A percentile compares a stretch with the other conserved stretches of the same genome.
These are phyloP conservation scores for Diploptera punctata DNA, from an alignment of 2,888 invertebrate genomes.

Conservation along the genomic window DNA sequence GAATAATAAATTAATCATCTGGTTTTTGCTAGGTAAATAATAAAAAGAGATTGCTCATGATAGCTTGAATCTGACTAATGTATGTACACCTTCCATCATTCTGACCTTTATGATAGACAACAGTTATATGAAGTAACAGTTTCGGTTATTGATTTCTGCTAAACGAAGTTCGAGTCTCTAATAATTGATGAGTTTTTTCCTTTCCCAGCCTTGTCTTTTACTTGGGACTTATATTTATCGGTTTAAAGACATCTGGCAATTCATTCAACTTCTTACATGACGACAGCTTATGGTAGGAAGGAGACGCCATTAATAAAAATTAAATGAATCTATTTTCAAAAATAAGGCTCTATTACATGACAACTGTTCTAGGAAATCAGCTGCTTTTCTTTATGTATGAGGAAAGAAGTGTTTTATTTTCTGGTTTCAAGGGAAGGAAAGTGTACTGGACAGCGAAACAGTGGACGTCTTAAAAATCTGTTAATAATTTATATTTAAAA, in stretches of 20 bases:
- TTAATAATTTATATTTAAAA: too few species aligned
- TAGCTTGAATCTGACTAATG: too few species aligned
- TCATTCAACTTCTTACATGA: not conserved
- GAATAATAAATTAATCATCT: too few species aligned
- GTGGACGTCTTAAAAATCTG: too few species aligned
- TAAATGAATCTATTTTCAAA: not conserved
- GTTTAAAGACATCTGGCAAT: not conserved
- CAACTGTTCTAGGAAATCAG: conserved; percentile 1
- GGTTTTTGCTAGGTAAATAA: too few species aligned
- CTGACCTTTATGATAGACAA: too few species aligned
- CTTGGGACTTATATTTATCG: not conserved
- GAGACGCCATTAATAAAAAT: not conserved
- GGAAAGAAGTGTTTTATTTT: too few species aligned
- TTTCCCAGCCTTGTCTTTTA: not conserved
- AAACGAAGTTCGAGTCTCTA: not conserved
- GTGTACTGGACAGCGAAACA: too few species aligned
- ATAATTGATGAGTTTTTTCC: not conserved
- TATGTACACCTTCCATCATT: too few species aligned
- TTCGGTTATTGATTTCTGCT: conserved; percentile 12
- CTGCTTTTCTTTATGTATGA: not conserved
- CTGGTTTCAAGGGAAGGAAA: too few species aligned
- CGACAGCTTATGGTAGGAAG: not conserved
- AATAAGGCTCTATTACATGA: not conserved
- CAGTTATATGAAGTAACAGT: not conserved
- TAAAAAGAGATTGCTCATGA: too few species aligned